Evolutionary conservation across 2,797 vertebrate genomes (phyloP).

Genomic region (Buphagus erythrorhynchus): DNA sequence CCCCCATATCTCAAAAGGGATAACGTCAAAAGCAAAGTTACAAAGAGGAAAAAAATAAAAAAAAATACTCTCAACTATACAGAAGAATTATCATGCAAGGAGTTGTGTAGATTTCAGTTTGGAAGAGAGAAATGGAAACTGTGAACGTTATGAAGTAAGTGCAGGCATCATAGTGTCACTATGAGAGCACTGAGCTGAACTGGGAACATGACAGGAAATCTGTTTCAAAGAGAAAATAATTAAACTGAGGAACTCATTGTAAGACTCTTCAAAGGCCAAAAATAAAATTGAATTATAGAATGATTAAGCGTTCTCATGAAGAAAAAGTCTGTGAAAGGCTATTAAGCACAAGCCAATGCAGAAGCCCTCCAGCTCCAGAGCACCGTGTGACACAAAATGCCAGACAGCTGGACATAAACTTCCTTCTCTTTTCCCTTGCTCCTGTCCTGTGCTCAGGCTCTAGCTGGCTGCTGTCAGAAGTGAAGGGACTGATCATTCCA

Average conservation of each 20-base stretch:
- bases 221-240: background rate
- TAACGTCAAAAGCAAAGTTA: background rate
- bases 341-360: background rate
- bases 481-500: background rate
- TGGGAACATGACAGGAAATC: background rate
- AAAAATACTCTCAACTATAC: background rate
- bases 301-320: background rate
- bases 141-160: background rate
- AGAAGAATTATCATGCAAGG: background rate
- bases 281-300: background rate
- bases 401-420: background rate
- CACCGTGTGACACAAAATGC: background rate
- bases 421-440: background rate
- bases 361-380: rapidly evolving
- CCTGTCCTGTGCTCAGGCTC: background rate
- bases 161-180: background rate
- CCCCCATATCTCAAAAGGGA: rapidly evolving
- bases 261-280: background rate
- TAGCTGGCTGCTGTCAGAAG: background rate
- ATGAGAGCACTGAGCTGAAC: background rate
- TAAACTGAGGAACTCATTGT: background rate
- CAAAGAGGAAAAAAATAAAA: background rate
- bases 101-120: background rate
- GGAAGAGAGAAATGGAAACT: background rate
- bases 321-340: background rate